Percentiles rank a stretch among this genome's conserved stretches.
Conservation (phyloP, 2,113 vertebrate species). For the Eulemur rufifrons region DNA sequence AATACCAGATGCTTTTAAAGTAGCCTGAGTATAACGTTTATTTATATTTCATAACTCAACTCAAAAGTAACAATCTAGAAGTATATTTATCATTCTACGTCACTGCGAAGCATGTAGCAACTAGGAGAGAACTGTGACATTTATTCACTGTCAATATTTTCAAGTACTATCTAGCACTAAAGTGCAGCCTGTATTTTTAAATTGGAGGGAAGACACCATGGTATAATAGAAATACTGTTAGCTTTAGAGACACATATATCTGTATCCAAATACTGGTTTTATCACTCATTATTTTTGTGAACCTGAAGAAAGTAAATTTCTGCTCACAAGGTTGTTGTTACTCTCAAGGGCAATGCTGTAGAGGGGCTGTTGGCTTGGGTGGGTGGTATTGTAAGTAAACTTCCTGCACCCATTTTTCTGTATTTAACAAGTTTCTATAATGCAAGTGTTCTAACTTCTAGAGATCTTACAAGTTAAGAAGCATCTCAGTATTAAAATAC, state of each 20-base stretch:
- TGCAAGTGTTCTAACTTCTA: background rate
- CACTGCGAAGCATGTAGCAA: background rate
- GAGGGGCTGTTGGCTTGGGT: background rate
- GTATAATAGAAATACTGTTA: background rate
- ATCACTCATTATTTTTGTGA: background rate
- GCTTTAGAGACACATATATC: background rate
- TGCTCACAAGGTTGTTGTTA: background rate
- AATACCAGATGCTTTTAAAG: background rate
- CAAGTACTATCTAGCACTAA: background rate
- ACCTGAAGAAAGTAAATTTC: background rate
- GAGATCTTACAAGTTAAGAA: background rate
- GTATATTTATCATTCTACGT: background rate
- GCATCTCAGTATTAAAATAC: background rate
- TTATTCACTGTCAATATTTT: background rate
- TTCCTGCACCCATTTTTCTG: background rate
- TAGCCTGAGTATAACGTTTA: background rate
- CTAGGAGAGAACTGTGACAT: background rate
- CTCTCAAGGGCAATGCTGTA: background rate
- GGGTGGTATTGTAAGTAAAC: background rate
- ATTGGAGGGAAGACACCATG: background rate
- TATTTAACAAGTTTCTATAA: background rate
- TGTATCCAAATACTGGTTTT: background rate
- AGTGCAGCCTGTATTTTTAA: background rate
- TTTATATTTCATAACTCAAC: background rate
- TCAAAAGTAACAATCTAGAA: slow-evolving; percentile 35